Evolutionary conservation across 2,113 vertebrate species (phyloP), one percentile per base, ranked within the genome.

Genomic region (Hyperoodon ampullatus): DNA sequence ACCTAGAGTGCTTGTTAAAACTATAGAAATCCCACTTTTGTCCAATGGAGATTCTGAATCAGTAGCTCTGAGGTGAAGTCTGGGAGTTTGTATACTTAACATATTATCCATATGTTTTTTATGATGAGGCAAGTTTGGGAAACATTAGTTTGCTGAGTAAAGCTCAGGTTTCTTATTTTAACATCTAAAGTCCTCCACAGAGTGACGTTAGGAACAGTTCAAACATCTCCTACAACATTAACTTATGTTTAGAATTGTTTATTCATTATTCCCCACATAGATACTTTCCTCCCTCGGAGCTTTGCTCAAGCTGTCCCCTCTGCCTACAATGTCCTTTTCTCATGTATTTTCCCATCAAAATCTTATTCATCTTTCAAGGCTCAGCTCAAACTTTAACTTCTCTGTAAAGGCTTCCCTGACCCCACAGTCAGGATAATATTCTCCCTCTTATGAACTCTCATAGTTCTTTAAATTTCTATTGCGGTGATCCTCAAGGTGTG

Each of bases 361-460:
- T 65, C 16, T 28, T 72, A 82, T 26, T 70, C n/a, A 60, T 77
- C 8, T 91, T 90, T 70, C 50, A 85, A 93, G 66, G 23, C 19
- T 95, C 55, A 88, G 21, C 44, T 92, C 44, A 92, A 65, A 84
- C 85, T 74, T 93, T 84, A 92, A 83, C 84, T 88, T 93, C 23
- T 88, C 70, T 68, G 61, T 55, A 90, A 90, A 90, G 80, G 12
- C 14, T 93, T 75, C 77, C 63, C 44, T 65, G 53, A 83, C 6
- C 50, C 12, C 26, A 35, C 8, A 21, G 33, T 44, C 60, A 89
- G 13, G 66, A 95, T 89, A 58, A n/a, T 42, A 71, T 75, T 92
- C 23, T 58, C 61, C 77, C 42, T 85, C 28, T 42, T 71, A 50
- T 50, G 35, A 83, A 84, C 12, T 61, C 26, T 42, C 11, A 78